Evolutionary conservation across 2,888 invertebrate species (phyloP).

Genomic region (Spisula subtruncata): DNA sequence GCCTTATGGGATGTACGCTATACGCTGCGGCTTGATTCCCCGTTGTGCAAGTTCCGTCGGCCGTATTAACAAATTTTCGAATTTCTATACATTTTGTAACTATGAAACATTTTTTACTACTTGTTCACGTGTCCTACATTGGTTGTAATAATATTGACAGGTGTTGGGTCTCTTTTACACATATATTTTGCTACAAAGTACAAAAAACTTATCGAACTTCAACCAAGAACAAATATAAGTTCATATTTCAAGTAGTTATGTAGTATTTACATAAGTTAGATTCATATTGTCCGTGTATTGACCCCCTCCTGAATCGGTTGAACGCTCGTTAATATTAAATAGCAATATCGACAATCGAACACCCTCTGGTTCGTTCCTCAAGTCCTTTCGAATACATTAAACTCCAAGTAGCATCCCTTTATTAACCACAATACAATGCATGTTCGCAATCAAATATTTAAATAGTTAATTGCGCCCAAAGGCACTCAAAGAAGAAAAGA

Average conservation of each 20-base stretch:
- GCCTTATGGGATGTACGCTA: too few species aligned
- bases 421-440: neutral
- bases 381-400: neutral
- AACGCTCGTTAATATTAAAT: neutral
- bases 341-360: neutral
- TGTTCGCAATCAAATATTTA: constrained; percentile 38
- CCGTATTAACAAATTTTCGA: too few species aligned
- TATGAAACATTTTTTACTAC: neutral
- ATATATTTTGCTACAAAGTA: neutral
- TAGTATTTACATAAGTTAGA: neutral
- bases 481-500: neutral
- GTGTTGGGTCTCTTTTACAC: neutral
- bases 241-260: constrained; percentile 8
- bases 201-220: constrained; percentile 3
- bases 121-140: neutral
- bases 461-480: constrained; percentile 42
- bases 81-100: neutral
- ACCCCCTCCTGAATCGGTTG: neutral
- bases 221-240: neutral
- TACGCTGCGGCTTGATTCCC: too few species aligned
- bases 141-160: neutral
- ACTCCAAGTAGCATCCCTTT: neutral
- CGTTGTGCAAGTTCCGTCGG: too few species aligned
- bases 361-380: neutral
- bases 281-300: neutral